A percentile compares a stretch with the other conserved stretches of the same genome.
phyloP scores from a whole-genome alignment of 2,888 invertebrate genomes.

The Cryptus armator region DNA sequence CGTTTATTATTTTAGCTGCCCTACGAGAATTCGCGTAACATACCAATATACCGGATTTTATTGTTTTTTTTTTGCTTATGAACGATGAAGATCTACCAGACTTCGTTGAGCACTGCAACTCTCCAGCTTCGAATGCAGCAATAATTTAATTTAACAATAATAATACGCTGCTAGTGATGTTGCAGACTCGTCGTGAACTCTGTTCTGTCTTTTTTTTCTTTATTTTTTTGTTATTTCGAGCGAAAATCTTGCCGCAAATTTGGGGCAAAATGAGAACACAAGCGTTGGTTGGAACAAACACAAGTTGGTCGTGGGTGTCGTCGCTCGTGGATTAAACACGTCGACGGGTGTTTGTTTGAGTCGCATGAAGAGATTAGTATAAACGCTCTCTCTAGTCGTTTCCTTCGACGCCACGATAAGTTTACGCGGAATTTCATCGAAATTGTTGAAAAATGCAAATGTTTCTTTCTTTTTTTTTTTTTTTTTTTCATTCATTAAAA shows the following conservation, averaged over 20 bases:
- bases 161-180: slow-evolving; percentile 6
- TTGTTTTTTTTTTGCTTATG: slow-evolving; percentile 31
- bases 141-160: slow-evolving; percentile 44
- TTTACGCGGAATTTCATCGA: slow-evolving; percentile 7
- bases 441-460: background rate
- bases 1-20: slow-evolving; percentile 19
- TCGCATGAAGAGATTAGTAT: slow-evolving; percentile 9
- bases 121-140: slow-evolving; percentile 34
- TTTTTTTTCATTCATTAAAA: slow-evolving; percentile 25
- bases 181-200: background rate
- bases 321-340: slow-evolving; percentile 19
- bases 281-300: background rate
- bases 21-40: slow-evolving; percentile 10
- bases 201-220: background rate
- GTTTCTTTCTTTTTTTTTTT: slow-evolving; percentile 7
- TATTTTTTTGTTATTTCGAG: background rate
- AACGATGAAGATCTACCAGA: slow-evolving; percentile 62
- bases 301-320: slow-evolving; percentile 41
- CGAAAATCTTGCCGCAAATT: background rate
- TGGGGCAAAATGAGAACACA: slow-evolving; percentile 48
- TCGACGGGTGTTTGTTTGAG: slow-evolving; percentile 22
- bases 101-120: slow-evolving; percentile 50
- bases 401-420: slow-evolving; percentile 26
- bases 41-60: background rate
- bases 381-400: slow-evolving; percentile 28